Base-by-base conservation (phyloP, 2,888 invertebrate genomes). In the Strigamia transsilvanica region DNA sequence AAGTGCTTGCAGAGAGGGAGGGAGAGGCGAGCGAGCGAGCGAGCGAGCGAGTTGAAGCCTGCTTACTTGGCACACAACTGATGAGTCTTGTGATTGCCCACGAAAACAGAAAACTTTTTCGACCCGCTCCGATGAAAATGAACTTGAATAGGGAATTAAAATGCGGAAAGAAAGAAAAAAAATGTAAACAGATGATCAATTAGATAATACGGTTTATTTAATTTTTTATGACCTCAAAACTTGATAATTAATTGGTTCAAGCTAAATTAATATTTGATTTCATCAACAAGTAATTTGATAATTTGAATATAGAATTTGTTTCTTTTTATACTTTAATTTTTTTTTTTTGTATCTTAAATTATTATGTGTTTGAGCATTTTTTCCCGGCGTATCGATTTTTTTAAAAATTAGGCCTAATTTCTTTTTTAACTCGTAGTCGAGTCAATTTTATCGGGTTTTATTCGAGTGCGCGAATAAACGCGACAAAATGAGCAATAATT, bases 41-140 rank as follows among this genome's bases (percentile, higher is more conserved):
- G 77, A 77, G 38, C 32, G 38, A 77, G 78, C 34, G 78, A 77
- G 56, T 56, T 56, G 56, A 56, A 56, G 56, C 56, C 56, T 56
- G 56, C 56, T 56, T 56, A 56, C 56, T 56, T 56, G 56, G 56
- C 56, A 56, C 56, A 56, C 56, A 56, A 56, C 56, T 56, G 56
- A 56, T 56, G 56, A 56, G 56, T 56, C 56, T 56, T 56, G 56
- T 56, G 56, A 56, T 56, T 56, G 56, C 56, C n/a, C 56, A 56
- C 56, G 56, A 56, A 56, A 56, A 56, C 9, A 56, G 56, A 56
- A 56, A 56, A 56, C 56, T 56, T 56, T 56, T 56, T 56, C 56
- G 56, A 56, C 56, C 56, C 56, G 56, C 56, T 56, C 7, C 56
- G 56, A 21, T 56, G 56, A 56, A 56, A 56, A 56, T 56, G 56